Evolutionary conservation across 1,140 invertebrate genomes (phyloP), one percentile per base, ranked within the genome.

Genomic region (Vanessa tameamea): DNA sequence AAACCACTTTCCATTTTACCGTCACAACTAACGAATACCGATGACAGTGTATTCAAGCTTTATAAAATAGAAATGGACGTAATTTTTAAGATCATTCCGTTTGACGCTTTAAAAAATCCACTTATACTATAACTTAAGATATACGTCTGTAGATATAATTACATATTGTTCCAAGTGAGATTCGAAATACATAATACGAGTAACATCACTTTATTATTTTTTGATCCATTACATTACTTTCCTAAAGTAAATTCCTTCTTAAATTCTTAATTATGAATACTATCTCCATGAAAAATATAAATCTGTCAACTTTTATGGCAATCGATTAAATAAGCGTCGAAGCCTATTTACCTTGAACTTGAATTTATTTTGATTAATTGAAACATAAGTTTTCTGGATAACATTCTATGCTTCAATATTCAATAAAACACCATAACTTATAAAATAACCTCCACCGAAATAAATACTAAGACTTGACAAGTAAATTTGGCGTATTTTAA

Each of bases 1-100:
- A 50, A 48, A 64, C 23, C 47, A 71, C 69, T 71, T 71, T 71
- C 69, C 69, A 53, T 71, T 71, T 71, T 64, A 64, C 69, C 31
- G 65, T 50, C 61, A 48, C 70, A 26, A 47, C 66, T 78, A 78
- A 76, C 77, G 69, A 78, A 72, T 73, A 73, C 55, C 66, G 73
- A 78, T 69, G 73, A 55, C 31, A 12, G 57, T 74, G 37, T 69
- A 69, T 51, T 63, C 55, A 72, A 63, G 51, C 55, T 74, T 68
- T 74, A 71, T 77, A 61, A 47, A 72, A 57, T 67, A 55, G 73
- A 70, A 76, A 73, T 59, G 55, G 43, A 23, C 8, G 26, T 12
- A 61, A 61, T 31, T 61, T 59, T 61, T 23, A 23, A 31, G 57
- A 11, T 15, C 23, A n/a, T 61, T 37, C 57, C 3, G 8, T 31